Evolutionary conservation across 2,113 vertebrate genomes (phyloP), one percentile per base, ranked within the genome.

Genomic region (Pogona vitticeps): DNA sequence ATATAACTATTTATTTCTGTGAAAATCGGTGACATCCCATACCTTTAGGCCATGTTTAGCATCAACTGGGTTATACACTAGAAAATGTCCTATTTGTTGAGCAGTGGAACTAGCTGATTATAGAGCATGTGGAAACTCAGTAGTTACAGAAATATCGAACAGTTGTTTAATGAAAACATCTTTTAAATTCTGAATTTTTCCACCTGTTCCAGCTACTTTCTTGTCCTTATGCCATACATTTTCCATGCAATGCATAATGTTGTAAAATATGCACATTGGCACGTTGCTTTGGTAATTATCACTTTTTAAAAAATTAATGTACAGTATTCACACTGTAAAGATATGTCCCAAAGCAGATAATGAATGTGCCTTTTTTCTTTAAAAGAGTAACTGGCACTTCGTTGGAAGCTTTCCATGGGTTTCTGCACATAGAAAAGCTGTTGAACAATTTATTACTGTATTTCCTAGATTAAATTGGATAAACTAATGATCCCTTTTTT

Each of bases 231-330:
- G 46, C 46, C 46, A 52, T 52, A 83, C 65, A 21, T 3, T 0
- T 86, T 83, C 31, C 20, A 31, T 6, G 65, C 84, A 79, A 0
- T 2, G 83, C 71, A 63, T 85, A 88, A 65, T 85, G 75, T 80
- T 87, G 76, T 61, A 80, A 7, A 76, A 85, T 88, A 83, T 90
- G 75, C 61, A 0, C 12, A 68, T 28, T 83, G 65, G 56, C 52
- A 65, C 58, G 80, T 81, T 21, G 71, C 40, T 31, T 63, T 73
- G 78, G 78, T 46, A 80, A 80, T 86, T 26, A 63, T 42, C 58
- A 73, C 68, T 86, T 36, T n/a, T 67, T 58, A 86, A 85, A 70
- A 79, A 77, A 31, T 31, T 67, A 78, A 23, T 36, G 36, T 73
- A 61, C 67, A 71, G 12, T 80, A n/a, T 86, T 79, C 46, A 33